Base-by-base conservation (phyloP, 92 coral and sea anemone species). In the Pocillopora meandrina region DNA sequence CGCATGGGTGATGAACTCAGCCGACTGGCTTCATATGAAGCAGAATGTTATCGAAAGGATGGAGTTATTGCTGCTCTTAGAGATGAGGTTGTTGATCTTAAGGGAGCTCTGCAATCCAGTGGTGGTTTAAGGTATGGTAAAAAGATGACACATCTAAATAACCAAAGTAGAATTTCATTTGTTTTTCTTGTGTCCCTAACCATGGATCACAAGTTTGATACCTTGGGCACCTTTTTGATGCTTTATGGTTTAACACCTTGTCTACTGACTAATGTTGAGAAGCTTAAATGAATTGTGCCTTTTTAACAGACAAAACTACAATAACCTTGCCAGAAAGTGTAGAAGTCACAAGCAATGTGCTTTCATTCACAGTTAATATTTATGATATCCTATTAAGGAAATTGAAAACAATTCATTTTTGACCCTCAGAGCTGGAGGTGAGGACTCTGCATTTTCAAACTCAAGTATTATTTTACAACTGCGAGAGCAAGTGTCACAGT, bases 1-100 rank as follows among this genome's bases (percentile, higher is more conserved):
- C 93, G 96, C 10, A 95, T 93, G 98, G 98, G 98, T 12, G 98
- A 95, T 80, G 98, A 95, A 81, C 92, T 95, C 1, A 95, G 97
- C 79, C 88, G 98, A 64, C 90, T 95, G 64, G 98, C 98, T 16
- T 93, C 97, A 3, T 95, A 89, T 70, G 98, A 95, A 85, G 90
- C 90, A 18, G 98, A 95, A 81, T 95, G 97, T 70, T 95, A 95
- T 86, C 90, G 98, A 20, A 95, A 95, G 74, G 98, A 95, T 86
- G 97, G 95, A 17, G 97, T 95, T 60, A 95, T 95, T 68, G 69
- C 97, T 35, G 89, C 95, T 15, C 82, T 95, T 47, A 83, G 98
- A 77, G 97, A 95, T 67, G 98, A 95, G 82, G 76, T 95, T 21
- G 93, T 90, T 57, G 97, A 95, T 61, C 85, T 95, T 56, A 95